Percentiles rank a stretch among this genome's conserved stretches.
Conservation (phyloP, 2,888 invertebrate genomes). For the Ligdia adustata region DNA sequence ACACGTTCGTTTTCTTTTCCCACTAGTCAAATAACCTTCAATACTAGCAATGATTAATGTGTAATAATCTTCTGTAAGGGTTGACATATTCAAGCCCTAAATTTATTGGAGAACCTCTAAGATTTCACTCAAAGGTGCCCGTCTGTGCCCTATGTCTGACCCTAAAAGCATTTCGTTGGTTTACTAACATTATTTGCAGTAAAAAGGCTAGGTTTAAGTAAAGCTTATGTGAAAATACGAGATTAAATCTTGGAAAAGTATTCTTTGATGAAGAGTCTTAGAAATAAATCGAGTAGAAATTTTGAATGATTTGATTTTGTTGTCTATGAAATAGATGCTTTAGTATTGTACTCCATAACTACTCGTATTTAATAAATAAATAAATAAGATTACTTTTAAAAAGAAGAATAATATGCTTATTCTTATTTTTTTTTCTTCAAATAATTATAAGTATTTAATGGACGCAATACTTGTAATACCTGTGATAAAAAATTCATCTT, state of each 20-base stretch:
- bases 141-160: slow-evolving; percentile 59
- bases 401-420: no score
- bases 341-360: background rate
- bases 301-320: no score
- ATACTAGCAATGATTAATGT: slow-evolving; percentile 2
- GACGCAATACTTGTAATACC: no score
- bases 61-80: background rate
- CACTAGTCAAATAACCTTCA: background rate
- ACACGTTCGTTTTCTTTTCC: no score
- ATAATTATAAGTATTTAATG: no score
- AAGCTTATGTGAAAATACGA: slow-evolving; percentile 21
- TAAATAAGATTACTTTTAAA: no score
- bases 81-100: slow-evolving; percentile 11
- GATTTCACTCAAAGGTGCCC: slow-evolving; percentile 45
- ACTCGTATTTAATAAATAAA: background rate
- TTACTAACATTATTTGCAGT: slow-evolving; percentile 31
- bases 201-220: slow-evolving; percentile 14
- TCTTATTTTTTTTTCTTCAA: no score
- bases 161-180: slow-evolving; percentile 30
- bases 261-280: slow-evolving; percentile 1
- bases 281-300: background rate
- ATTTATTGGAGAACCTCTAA: slow-evolving; percentile 14
- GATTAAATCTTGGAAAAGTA: background rate
- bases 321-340: background rate
- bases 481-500: no score